Percentiles rank a stretch among this genome's conserved stretches.
Evolutionary conservation across 2,797 vertebrate genomes (phyloP).

Genomic region (Gadopsis marmoratus): DNA sequence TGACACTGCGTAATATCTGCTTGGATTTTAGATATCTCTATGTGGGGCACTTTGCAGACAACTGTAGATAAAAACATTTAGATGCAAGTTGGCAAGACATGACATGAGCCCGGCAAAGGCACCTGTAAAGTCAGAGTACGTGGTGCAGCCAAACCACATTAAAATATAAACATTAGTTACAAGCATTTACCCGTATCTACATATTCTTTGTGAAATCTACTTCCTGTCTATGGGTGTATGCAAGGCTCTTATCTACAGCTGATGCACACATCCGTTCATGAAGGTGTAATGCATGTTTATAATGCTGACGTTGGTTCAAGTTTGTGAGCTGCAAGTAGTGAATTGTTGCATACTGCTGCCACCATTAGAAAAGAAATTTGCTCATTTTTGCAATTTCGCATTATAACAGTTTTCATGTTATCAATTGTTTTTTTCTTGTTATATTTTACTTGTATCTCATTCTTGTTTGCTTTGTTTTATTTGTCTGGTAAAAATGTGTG

Average conservation of each 20-base stretch:
- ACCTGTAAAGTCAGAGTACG: not conserved
- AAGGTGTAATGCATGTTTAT: too few species aligned
- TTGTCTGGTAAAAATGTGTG: not conserved
- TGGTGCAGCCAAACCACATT: not conserved
- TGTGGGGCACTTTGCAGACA: not conserved
- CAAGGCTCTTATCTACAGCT: not conserved
- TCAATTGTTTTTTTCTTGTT: not conserved
- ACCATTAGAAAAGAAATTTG: not conserved
- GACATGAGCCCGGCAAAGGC: not conserved
- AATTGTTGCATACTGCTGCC: not conserved
- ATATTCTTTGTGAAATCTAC: not conserved
- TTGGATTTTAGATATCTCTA: not conserved
- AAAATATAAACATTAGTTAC: not conserved
- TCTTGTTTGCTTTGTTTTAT: not conserved
- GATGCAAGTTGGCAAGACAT: not conserved
- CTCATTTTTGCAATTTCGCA: not conserved
- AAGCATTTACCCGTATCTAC: not conserved
- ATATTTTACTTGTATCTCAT: not conserved
- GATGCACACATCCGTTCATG: not conserved
- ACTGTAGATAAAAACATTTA: not conserved
- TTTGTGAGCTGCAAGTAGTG: not conserved
- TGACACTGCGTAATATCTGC: not conserved
- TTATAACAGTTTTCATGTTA: not conserved
- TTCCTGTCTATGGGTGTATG: not conserved
- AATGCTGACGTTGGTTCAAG: not conserved